Conservation (phyloP, 1,140 invertebrate species). For the Drosophila elegans region DNA sequence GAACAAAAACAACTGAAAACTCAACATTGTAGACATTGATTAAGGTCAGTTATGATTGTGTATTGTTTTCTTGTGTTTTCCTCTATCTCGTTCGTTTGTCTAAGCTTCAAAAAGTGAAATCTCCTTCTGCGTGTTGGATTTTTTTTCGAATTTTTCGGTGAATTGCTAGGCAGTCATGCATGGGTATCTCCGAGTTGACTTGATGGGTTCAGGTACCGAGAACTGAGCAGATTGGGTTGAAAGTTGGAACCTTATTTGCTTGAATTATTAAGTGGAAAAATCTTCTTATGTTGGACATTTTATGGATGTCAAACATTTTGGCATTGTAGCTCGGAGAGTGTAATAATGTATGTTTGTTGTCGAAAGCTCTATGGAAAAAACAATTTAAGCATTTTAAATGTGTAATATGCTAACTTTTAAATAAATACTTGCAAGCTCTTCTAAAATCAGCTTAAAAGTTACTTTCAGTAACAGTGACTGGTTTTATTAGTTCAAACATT, state of each 20-base stretch:
- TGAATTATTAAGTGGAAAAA: conserved; percentile 44
- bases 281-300: conserved; percentile 28
- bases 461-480: too few species aligned
- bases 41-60: conserved; percentile 77
- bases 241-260: conserved; percentile 45
- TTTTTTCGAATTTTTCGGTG: conserved; percentile 7
- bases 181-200: conserved; percentile 17
- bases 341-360: conserved; percentile 8
- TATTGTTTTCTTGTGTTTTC: conserved; percentile 37
- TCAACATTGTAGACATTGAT: conserved; percentile 64
- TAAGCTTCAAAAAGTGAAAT: conserved; percentile 69
- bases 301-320: conserved; percentile 32
- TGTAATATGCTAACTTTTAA: too few species aligned
- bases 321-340: neutral
- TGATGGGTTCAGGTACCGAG: conserved; percentile 23
- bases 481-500: too few species aligned
- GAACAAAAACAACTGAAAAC: conserved; percentile 19
- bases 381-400: too few species aligned
- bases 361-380: too few species aligned
- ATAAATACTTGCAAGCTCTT: too few species aligned
- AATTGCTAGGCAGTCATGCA: conserved; percentile 43
- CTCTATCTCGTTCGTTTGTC: conserved; percentile 14
- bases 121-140: conserved; percentile 39
- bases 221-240: conserved; percentile 38
- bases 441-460: too few species aligned